phyloP scores from a whole-genome alignment of 1,140 invertebrate species.

The Saxidomus purpurata region DNA sequence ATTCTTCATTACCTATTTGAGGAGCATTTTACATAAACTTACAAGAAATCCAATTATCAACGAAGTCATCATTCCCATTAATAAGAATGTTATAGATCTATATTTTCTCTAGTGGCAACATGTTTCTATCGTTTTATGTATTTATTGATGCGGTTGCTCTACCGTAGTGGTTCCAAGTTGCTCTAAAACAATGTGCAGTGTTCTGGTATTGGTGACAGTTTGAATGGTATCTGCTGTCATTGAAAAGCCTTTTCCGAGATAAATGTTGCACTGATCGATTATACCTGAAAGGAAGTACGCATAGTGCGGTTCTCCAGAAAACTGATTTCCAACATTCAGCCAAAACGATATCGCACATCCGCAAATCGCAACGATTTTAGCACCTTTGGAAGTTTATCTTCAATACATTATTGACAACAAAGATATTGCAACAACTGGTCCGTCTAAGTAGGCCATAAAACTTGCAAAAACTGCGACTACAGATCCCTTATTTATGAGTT shows the following conservation, averaged over 20 bases:
- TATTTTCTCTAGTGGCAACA: neutral
- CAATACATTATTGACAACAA: neutral
- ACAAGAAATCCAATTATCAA: neutral
- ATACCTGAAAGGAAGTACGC: constrained; percentile 17
- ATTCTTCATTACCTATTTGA: neutral
- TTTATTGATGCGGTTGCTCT: neutral
- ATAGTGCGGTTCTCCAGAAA: neutral
- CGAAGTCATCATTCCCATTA: neutral
- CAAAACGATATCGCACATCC: constrained; percentile 16
- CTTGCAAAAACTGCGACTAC: constrained; percentile 5
- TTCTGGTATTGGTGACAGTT: neutral
- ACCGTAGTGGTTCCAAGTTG: neutral
- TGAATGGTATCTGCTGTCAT: neutral
- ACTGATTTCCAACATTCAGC: constrained; percentile 26
- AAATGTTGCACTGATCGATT: neutral
- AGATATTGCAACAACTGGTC: constrained; percentile 29
- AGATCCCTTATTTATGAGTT: neutral
- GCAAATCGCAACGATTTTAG: neutral
- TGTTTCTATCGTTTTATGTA: neutral
- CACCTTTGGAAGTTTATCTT: constrained; percentile 18
- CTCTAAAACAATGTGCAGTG: neutral
- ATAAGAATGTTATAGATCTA: neutral
- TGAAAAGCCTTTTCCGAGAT: neutral
- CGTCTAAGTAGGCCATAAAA: constrained; percentile 9
- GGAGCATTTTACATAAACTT: neutral